These are phyloP conservation scores for Hystrix brachyura DNA, from an alignment of 2,113 vertebrate genomes.

Conservation along the genomic window DNA sequence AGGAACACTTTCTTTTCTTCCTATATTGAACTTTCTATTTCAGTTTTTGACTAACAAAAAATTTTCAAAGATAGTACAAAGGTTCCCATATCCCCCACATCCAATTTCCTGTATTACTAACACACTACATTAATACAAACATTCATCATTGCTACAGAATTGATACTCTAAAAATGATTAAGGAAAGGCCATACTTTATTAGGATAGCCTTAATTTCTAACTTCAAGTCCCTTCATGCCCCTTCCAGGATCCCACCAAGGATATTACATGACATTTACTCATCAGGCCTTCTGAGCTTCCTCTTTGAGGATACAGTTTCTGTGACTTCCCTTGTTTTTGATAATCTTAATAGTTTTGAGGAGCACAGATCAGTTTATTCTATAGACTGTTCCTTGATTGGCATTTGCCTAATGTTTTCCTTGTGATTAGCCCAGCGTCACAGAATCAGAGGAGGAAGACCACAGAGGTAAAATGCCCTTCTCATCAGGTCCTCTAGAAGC, in stretches of 20 bases:
- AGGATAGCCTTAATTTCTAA: background rate
- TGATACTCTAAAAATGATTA: background rate
- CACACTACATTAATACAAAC: background rate
- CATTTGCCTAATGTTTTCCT: background rate
- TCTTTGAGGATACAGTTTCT: background rate
- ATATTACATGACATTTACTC: background rate
- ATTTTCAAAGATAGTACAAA: background rate
- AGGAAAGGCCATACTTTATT: background rate
- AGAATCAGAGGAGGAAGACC: background rate
- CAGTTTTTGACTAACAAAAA: conserved; percentile 43
- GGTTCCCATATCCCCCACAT: background rate
- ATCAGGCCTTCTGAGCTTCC: background rate
- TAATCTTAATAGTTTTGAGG: background rate
- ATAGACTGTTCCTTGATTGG: background rate
- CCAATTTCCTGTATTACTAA: background rate
- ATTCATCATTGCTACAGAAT: background rate
- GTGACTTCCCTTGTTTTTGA: background rate
- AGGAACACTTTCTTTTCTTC: background rate
- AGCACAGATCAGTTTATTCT: background rate
- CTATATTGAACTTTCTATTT: background rate
- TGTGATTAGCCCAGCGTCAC: background rate
- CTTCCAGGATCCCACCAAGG: background rate
- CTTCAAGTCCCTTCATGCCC: background rate
- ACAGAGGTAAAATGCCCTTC: background rate
- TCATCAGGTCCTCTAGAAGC: too few species aligned